Evolutionary conservation across 2,797 vertebrate genomes (phyloP).

Genomic region (Stomatorhinus walkeri): DNA sequence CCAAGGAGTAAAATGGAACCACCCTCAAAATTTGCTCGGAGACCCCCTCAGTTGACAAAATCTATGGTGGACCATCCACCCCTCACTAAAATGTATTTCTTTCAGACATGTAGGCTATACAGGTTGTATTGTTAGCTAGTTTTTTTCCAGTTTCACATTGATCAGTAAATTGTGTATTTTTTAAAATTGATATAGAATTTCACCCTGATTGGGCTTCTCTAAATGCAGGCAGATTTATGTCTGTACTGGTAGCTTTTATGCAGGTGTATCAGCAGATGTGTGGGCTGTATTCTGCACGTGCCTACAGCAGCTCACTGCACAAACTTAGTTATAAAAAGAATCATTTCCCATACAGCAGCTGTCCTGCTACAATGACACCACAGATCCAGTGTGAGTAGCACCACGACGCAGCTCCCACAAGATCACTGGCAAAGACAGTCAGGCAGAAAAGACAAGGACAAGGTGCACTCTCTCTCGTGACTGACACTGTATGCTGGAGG

Average conservation of each 20-base stretch:
- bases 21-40: background rate
- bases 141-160: background rate
- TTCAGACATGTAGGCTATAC: background rate
- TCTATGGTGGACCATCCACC: background rate
- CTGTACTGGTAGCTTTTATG: background rate
- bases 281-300: background rate
- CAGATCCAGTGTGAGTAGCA: background rate
- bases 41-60: background rate
- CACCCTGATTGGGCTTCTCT: background rate
- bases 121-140: background rate
- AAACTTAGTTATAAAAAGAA: background rate
- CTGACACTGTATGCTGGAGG: background rate
- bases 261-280: background rate
- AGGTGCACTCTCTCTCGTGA: background rate
- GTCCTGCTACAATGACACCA: background rate
- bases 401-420: background rate
- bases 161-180: background rate
- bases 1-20: background rate
- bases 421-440: constrained; percentile 7
- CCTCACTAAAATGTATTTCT: background rate
- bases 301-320: background rate
- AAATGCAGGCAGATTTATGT: background rate
- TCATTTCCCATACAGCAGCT: constrained; percentile 3
- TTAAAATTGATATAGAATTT: background rate
- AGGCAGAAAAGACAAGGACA: background rate